Evolutionary conservation across 1,140 invertebrate species (phyloP).

Genomic region (Camponotus vicinus): DNA sequence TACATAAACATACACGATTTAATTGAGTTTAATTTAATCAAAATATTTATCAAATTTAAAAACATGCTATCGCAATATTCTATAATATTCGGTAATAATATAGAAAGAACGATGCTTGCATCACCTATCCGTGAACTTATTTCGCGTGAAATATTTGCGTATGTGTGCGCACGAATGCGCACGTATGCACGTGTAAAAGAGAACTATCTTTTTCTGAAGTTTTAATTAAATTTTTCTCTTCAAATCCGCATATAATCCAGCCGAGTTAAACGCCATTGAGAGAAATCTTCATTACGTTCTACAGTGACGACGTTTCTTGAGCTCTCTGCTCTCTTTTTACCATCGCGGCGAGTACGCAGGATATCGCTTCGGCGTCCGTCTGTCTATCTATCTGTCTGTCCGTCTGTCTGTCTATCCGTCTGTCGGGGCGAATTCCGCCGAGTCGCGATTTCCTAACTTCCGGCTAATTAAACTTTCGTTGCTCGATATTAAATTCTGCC

Average conservation of each 20-base stretch:
- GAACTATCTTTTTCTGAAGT: conserved; percentile 43
- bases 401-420: background rate
- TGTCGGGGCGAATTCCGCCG: conserved; percentile 36
- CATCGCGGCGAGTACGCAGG: background rate
- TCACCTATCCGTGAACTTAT: background rate
- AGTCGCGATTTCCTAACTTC: conserved; percentile 54
- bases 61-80: background rate
- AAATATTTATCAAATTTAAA: conserved; percentile 22
- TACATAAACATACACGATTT: background rate
- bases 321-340: background rate
- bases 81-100: too few species aligned
- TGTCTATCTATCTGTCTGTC: conserved; percentile 26
- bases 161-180: too few species aligned
- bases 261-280: conserved; percentile 44
- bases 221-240: conserved; percentile 61
- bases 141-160: background rate
- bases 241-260: conserved; percentile 38
- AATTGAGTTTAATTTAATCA: background rate
- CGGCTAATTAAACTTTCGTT: conserved; percentile 62
- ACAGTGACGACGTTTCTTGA: conserved; percentile 19
- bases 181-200: background rate
- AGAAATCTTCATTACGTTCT: conserved; percentile 58
- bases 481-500: conserved; percentile 61
- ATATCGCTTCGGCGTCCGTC: conserved; percentile 23
- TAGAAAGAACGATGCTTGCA: background rate